Conservation (phyloP, 1,140 invertebrate genomes). For the Drosophila dunni region DNA sequence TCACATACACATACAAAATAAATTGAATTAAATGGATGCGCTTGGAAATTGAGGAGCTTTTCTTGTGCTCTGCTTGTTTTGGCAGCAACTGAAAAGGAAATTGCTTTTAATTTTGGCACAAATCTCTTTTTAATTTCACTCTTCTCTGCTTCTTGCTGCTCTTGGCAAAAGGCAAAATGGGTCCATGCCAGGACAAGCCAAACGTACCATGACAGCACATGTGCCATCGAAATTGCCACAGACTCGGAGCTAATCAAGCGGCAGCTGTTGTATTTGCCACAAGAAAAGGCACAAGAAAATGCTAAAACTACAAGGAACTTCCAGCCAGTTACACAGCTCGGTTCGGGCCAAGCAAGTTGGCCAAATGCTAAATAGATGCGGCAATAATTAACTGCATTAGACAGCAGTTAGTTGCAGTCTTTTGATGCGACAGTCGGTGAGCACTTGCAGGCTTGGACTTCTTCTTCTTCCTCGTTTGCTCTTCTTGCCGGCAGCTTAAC, state of each 20-base stretch:
- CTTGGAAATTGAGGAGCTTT: constrained; percentile 49
- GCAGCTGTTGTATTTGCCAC: constrained; percentile 52
- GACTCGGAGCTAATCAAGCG: constrained; percentile 64
- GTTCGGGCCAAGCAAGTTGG: not conserved
- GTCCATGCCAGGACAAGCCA: constrained; percentile 34
- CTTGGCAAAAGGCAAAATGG: constrained; percentile 29
- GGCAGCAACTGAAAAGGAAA: constrained; percentile 49
- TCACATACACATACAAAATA: constrained; percentile 48
- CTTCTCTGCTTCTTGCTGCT: constrained; percentile 3
- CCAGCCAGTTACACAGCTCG: constrained; percentile 28
- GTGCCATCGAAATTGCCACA: constrained; percentile 53
- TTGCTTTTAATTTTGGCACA: constrained; percentile 78
- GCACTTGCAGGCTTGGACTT: not conserved
- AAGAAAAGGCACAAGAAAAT: not conserved
- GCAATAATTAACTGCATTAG: constrained; percentile 75
- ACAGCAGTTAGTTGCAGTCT: constrained; percentile 10
- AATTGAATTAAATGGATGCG: constrained; percentile 78
- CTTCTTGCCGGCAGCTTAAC: constrained; percentile 59
- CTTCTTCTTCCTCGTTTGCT: not conserved
- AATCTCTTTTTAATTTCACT: constrained; percentile 77
- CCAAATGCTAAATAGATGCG: constrained; percentile 67
- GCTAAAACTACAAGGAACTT: constrained; percentile 34
- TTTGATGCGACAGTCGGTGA: not conserved
- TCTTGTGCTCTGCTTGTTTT: constrained; percentile 27
- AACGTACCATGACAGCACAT: constrained; percentile 63